Percentiles rank a stretch among this genome's conserved stretches.
These are phyloP conservation scores for Papilio aristodemus DNA, from an alignment of 1,140 invertebrate species.

Conservation along the genomic window DNA sequence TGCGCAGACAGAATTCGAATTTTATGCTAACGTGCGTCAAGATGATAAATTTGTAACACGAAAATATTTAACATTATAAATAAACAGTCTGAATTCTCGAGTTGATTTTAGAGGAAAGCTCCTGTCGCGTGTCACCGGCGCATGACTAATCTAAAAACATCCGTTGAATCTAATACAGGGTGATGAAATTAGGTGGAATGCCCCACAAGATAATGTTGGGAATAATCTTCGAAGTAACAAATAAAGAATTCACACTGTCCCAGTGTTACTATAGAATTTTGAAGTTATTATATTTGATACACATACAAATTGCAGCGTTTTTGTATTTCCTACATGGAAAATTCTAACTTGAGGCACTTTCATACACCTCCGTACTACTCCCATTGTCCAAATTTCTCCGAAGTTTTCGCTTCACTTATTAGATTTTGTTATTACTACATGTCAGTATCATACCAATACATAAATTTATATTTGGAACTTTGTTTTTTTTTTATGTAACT, in stretches of 20 bases:
- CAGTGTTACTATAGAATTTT: too few species aligned
- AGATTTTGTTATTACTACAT: too few species aligned
- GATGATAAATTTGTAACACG: slow-evolving; percentile 4
- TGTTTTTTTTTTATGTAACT: slow-evolving; percentile 45
- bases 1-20: background rate
- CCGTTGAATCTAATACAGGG: slow-evolving; percentile 13
- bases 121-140: background rate
- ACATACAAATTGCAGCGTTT: too few species aligned
- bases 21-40: background rate
- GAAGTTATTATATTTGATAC: too few species aligned
- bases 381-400: too few species aligned
- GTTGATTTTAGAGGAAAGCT: background rate
- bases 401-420: too few species aligned
- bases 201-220: background rate
- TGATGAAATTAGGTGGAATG: slow-evolving; percentile 16
- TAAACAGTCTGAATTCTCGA: slow-evolving; percentile 12
- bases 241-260: background rate
- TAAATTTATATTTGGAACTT: slow-evolving; percentile 32
- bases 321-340: too few species aligned
- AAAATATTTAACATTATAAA: slow-evolving; percentile 4
- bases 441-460: slow-evolving; percentile 26
- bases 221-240: background rate
- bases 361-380: too few species aligned
- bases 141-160: slow-evolving; percentile 19
- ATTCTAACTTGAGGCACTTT: too few species aligned